Evolutionary conservation across 2,797 vertebrate species (phyloP).

Genomic region (Oryzias dopingdopingensis): DNA sequence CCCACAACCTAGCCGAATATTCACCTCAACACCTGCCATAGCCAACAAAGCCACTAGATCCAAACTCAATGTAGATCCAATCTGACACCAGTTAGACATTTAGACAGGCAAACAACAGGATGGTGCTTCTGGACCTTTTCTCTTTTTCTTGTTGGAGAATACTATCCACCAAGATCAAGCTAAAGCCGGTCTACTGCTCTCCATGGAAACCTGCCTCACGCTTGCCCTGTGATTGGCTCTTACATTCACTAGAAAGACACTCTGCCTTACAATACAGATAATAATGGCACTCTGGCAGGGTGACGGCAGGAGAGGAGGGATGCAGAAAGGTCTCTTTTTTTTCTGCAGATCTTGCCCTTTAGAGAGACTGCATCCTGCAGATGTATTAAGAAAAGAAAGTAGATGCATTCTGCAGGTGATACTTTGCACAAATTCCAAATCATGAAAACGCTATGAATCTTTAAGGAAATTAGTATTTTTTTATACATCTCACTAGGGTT

Average conservation of each 20-base stretch:
- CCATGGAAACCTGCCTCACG: slow-evolving; percentile 71
- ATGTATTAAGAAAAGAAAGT: slow-evolving; percentile 5
- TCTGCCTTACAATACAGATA: slow-evolving; percentile 68
- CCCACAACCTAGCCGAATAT: slow-evolving; percentile 10
- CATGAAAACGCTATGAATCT: slow-evolving; percentile 1
- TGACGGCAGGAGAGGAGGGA: slow-evolving; percentile 54
- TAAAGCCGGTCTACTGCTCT: slow-evolving; percentile 46
- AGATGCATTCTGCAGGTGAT: background rate
- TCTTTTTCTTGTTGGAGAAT: slow-evolving; percentile 45
- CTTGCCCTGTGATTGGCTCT: slow-evolving; percentile 62
- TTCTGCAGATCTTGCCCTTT: slow-evolving; percentile 51
- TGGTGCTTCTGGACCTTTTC: slow-evolving; percentile 50
- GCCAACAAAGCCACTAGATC: slow-evolving; percentile 25
- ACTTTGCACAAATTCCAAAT: background rate
- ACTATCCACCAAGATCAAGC: slow-evolving; percentile 59
- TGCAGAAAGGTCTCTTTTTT: slow-evolving; percentile 36
- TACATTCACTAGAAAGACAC: slow-evolving; percentile 64
- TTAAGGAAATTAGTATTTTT: slow-evolving; percentile 33
- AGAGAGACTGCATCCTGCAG: slow-evolving; percentile 37
- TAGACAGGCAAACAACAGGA: slow-evolving; percentile 37
- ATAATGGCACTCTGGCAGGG: slow-evolving; percentile 58
- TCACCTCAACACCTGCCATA: slow-evolving; percentile 14
- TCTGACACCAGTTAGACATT: slow-evolving; percentile 49
- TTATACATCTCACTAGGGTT: slow-evolving; percentile 3
- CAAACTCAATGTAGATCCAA: slow-evolving; percentile 41